phyloP scores from a whole-genome alignment of 2,113 vertebrate species.

The Brachypteracias leptosomus region DNA sequence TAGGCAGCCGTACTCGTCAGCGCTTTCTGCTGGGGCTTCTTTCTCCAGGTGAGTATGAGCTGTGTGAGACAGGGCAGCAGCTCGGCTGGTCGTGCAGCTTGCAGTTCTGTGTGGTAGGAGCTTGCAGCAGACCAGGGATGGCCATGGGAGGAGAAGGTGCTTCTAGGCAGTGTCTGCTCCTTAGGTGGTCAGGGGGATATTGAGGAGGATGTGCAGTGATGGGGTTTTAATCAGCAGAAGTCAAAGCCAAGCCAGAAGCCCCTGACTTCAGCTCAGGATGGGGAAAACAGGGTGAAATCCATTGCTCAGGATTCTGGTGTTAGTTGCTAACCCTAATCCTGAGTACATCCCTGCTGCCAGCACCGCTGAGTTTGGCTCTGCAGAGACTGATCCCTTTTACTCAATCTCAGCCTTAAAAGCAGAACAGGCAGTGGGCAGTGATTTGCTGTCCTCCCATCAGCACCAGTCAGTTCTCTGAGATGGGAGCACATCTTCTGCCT shows the following conservation, averaged over 20 bases:
- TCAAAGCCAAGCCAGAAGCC: neutral
- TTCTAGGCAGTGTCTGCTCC: neutral
- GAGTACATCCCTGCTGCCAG: neutral
- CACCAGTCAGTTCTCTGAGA: neutral
- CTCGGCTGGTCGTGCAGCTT: conserved; percentile 70
- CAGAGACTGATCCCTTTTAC: neutral
- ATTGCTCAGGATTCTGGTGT: neutral
- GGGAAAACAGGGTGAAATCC: neutral
- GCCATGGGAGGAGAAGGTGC: neutral
- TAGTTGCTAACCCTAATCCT: neutral
- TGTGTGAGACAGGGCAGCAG: conserved; percentile 59
- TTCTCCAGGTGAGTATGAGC: conserved; percentile 93
- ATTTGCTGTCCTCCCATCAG: neutral
- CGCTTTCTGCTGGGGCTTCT: conserved; percentile 89
- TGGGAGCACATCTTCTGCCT: neutral
- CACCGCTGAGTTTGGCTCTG: neutral
- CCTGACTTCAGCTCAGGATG: neutral
- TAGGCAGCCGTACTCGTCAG: conserved; percentile 91
- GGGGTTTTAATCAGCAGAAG: neutral
- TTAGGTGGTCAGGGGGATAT: neutral
- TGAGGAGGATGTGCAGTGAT: neutral
- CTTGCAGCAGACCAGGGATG: conserved; percentile 51
- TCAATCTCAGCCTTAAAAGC: neutral
- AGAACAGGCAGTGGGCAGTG: neutral
- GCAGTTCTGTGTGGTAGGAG: conserved; percentile 65